A percentile compares a stretch with the other conserved stretches of the same genome.
These are phyloP conservation scores for Cottus gobio DNA, from an alignment of 2,113 vertebrate species.

Conservation along the genomic window DNA sequence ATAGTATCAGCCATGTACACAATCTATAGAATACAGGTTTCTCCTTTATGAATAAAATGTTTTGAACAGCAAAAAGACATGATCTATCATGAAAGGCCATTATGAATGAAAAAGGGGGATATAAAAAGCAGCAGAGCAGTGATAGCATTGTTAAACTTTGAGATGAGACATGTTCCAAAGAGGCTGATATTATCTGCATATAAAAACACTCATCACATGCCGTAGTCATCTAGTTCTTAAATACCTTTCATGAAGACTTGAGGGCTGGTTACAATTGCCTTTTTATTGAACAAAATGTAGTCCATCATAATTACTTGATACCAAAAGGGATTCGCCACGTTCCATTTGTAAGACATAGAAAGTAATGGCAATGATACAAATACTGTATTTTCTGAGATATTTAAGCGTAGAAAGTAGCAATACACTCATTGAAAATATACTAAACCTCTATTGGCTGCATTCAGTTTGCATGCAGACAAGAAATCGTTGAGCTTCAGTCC, in stretches of 20 bases:
- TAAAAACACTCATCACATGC: not conserved
- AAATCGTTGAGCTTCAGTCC: slow-evolving; percentile 22
- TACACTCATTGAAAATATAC: slow-evolving; percentile 49
- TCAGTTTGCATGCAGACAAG: slow-evolving; percentile 31
- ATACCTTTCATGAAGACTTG: not conserved
- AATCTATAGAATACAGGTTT: not conserved
- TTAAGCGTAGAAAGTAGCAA: slow-evolving; percentile 28
- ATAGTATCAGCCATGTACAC: not conserved
- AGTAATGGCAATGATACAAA: slow-evolving; percentile 6
- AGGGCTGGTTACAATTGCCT: not conserved
- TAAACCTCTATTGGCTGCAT: slow-evolving; percentile 49
- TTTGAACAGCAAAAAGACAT: not conserved
- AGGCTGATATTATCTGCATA: not conserved
- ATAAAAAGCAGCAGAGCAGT: slow-evolving; percentile 2
- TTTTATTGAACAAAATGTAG: slow-evolving; percentile 3
- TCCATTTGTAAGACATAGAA: slow-evolving; percentile 12
- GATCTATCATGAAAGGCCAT: not conserved
- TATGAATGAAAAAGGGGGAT: not conserved
- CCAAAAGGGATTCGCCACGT: not conserved
- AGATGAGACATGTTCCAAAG: not conserved
- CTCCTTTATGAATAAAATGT: not conserved
- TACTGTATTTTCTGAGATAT: not conserved
- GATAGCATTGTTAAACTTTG: not conserved
- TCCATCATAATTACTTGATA: not conserved
- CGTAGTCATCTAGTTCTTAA: not conserved